Evolutionary conservation across 2,113 vertebrate species (phyloP).

Genomic region (Pseudopodoces humilis): DNA sequence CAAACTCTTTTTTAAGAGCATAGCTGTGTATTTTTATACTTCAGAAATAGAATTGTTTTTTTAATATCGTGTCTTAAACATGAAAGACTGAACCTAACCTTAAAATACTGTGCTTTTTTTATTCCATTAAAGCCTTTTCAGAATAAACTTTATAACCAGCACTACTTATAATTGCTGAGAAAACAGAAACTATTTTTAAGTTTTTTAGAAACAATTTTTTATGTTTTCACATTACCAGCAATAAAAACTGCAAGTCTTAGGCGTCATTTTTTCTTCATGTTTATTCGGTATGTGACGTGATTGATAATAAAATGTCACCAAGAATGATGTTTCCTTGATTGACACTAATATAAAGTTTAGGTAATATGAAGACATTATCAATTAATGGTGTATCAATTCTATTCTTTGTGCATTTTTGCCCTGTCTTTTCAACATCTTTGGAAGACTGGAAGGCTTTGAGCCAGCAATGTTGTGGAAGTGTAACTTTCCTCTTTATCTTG

Average conservation of each 20-base stretch:
- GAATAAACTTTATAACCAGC: neutral
- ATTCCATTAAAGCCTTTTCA: neutral
- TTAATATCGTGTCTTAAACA: neutral
- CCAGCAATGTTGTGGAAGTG: neutral
- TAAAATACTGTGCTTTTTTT: neutral
- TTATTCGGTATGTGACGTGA: neutral
- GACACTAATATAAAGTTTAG: neutral
- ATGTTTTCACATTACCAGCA: neutral
- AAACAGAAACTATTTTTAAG: neutral
- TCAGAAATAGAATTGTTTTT: neutral
- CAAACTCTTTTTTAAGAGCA: neutral
- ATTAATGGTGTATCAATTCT: neutral
- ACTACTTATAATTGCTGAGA: neutral
- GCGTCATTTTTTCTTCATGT: neutral
- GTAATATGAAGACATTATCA: neutral
- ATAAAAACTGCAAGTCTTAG: neutral
- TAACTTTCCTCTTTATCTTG: neutral
- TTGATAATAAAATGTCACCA: neutral
- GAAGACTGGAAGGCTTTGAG: neutral
- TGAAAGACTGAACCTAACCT: neutral
- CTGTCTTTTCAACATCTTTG: neutral
- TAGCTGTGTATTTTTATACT: neutral
- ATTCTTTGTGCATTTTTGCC: neutral
- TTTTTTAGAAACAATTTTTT: neutral
- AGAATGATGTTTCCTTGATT: neutral